phyloP scores from a whole-genome alignment of 2,888 invertebrate genomes.

The Neelides folsomi region DNA sequence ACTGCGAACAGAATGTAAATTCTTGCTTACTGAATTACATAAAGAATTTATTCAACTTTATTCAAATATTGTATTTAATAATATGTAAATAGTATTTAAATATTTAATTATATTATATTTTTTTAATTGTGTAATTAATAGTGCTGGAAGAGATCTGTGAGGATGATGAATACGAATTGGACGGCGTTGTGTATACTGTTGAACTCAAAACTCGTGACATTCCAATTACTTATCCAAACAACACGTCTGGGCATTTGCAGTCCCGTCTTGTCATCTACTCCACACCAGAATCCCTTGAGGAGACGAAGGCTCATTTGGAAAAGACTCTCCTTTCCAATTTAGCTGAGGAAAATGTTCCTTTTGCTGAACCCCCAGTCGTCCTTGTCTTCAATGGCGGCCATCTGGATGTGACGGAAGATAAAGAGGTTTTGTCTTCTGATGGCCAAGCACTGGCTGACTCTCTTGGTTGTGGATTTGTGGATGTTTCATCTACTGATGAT shows the following conservation, averaged over 20 bases:
- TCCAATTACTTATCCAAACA: constrained; percentile 26
- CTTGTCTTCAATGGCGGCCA: constrained; percentile 25
- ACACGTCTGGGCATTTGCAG: constrained; percentile 23
- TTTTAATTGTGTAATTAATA: constrained; percentile 1
- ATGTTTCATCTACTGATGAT: constrained; percentile 28
- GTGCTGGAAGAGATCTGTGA: constrained; percentile 59
- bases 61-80: too few species aligned
- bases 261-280: constrained; percentile 48
- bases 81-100: too few species aligned
- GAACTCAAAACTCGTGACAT: constrained; percentile 43
- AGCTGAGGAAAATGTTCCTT: constrained; percentile 70
- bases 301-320: constrained; percentile 77
- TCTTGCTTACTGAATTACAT: too few species aligned
- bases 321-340: constrained; percentile 78
- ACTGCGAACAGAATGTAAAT: too few species aligned
- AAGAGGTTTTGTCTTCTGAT: constrained; percentile 23
- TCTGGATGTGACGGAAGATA: constrained; percentile 23
- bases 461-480: constrained; percentile 32
- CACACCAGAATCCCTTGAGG: constrained; percentile 81
- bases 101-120: too few species aligned
- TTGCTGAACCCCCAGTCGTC: constrained; percentile 32
- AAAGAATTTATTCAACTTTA: too few species aligned
- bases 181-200: constrained; percentile 63
- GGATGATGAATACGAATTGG: constrained; percentile 69
- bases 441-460: constrained; percentile 30